These are phyloP conservation scores for Folsomia manolachei DNA, from an alignment of 2,888 invertebrate species.

Conservation along the genomic window DNA sequence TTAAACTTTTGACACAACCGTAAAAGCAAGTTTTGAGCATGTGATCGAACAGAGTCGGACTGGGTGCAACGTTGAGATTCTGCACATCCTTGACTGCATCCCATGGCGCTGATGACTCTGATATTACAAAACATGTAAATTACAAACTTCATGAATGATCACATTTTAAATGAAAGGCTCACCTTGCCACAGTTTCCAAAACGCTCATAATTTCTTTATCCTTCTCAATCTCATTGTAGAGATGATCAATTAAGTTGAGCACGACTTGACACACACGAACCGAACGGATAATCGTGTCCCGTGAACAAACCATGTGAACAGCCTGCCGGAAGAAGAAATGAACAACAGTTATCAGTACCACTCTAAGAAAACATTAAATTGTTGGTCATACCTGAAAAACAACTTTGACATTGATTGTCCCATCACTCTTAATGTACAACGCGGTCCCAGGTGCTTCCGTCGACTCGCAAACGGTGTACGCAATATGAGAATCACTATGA, in stretches of 20 bases:
- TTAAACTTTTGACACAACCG: conserved; percentile 70
- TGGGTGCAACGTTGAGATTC: conserved; percentile 76
- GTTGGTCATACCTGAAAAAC: conserved; percentile 66
- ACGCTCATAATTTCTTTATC: conserved; percentile 47
- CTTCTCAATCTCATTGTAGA: conserved; percentile 65
- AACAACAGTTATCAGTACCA: conserved; percentile 5
- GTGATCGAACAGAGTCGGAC: conserved; percentile 84
- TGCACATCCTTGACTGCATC: conserved; percentile 93
- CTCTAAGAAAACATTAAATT: conserved; percentile 8
- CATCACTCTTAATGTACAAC: conserved; percentile 90
- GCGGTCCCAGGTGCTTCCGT: conserved; percentile 83
- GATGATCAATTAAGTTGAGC: conserved; percentile 82
- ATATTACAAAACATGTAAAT: neutral
- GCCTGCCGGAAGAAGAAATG: conserved; percentile 60
- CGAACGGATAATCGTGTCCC: conserved; percentile 79
- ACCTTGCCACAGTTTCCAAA: conserved; percentile 49
- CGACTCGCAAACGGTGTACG: conserved; percentile 79
- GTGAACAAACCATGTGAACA: conserved; percentile 78
- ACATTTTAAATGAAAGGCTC: too few species aligned
- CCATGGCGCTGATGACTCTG: conserved; percentile 81
- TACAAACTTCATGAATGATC: neutral
- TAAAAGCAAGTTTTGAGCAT: conserved; percentile 74
- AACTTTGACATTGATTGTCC: conserved; percentile 87
- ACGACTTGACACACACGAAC: conserved; percentile 88
- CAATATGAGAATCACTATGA: conserved; percentile 88